Evolutionary conservation across 2,888 invertebrate genomes (phyloP), one percentile per base, ranked within the genome.

Genomic region (Cactoblastis cactorum): DNA sequence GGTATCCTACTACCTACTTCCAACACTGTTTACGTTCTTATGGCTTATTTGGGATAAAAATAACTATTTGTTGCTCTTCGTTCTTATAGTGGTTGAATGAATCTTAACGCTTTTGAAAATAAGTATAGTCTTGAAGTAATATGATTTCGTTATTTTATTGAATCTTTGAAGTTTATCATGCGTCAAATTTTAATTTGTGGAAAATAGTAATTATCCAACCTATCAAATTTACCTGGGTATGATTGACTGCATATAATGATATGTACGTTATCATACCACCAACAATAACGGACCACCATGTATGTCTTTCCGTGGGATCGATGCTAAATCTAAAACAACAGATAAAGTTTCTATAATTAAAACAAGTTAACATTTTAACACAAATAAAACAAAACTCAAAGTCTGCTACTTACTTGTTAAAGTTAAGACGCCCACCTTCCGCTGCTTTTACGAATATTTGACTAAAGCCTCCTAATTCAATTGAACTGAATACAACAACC

Each of bases 161-260:
- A n/a, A n/a, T n/a, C n/a, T n/a, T n/a, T n/a, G n/a, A n/a, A n/a
- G n/a, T n/a, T n/a, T n/a, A n/a, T n/a, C n/a, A n/a, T n/a, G n/a
- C n/a, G n/a, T n/a, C n/a, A n/a, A n/a, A n/a, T n/a, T n/a, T 22
- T 6, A 28, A 28, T 28, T 28, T 28, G 5, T 6, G 22, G 5
- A 4, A 22, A 22, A 4, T n/a, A n/a, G n/a, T 22, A 5, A 22
- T 4, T 22, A 6, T 22, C 22, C 6, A 22, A 22, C 22, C 6
- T 4, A n/a, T n/a, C n/a, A n/a, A 28, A 56, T 22, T 59, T 66
- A 88, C 88, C 81, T 89, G 97, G 0, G 96, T 94, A 77, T 97
- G 97, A 75, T 97, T 97, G 0, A 97, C 96, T 1, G 94, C 97
- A 75, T 96, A 97, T 5, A 97, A 68, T 0, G 96, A 94, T 35